Percentiles rank a stretch among this genome's conserved stretches.
Evolutionary conservation across 2,113 vertebrate species (phyloP).

Genomic region (Campylorhamphus procurvoides): DNA sequence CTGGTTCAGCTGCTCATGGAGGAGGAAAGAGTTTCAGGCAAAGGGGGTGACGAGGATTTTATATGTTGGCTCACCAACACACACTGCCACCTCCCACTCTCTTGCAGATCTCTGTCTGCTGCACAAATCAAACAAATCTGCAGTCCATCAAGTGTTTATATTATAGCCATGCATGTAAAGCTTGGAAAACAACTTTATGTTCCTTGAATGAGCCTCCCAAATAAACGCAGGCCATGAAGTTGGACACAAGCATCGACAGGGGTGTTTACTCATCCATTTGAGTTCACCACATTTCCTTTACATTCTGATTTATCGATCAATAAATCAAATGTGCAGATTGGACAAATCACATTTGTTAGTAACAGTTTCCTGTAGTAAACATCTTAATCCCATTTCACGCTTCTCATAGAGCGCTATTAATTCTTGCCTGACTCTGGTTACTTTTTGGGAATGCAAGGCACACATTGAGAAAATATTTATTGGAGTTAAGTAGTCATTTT

Average conservation of each 20-base stretch:
- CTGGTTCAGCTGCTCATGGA: not conserved
- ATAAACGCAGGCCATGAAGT: not conserved
- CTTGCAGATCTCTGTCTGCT: not conserved
- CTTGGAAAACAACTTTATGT: not conserved
- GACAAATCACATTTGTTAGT: not conserved
- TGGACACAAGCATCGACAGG: accelerated
- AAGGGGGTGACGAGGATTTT: not conserved
- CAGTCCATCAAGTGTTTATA: not conserved
- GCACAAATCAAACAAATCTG: not conserved
- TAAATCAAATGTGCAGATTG: conserved; percentile 1
- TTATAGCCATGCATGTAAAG: not conserved
- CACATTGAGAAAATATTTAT: not conserved
- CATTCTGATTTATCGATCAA: not conserved
- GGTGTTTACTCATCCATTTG: not conserved
- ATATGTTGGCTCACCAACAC: not conserved
- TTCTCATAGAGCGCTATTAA: not conserved
- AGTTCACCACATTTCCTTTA: not conserved
- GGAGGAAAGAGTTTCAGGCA: not conserved
- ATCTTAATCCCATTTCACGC: not conserved
- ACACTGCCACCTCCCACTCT: accelerated
- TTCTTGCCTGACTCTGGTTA: not conserved
- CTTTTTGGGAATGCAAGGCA: accelerated
- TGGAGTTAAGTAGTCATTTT: not conserved
- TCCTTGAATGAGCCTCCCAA: not conserved
- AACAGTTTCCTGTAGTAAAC: not conserved